Base-by-base conservation (phyloP, 2,888 invertebrate genomes). In the Branchipolynoe longqiensis region DNA sequence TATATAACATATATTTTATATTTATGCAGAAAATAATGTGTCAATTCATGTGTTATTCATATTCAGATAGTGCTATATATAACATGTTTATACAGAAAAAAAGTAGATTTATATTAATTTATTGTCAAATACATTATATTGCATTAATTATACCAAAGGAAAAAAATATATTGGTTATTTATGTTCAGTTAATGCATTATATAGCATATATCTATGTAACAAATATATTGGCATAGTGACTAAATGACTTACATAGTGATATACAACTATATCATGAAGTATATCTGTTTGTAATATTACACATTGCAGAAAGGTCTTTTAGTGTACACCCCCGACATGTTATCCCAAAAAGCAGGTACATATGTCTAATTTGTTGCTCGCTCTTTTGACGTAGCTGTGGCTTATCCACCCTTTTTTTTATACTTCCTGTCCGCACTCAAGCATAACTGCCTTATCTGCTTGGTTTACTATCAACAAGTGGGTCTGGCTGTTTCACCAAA, bases 301-400 rank as follows among this genome's bases (percentile, higher is more conserved):
- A 78, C 54, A 3, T 78, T 78, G 48, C 78, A 78, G 78, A 78
- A 78, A 78, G 78, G 78, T 48, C 41, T 78, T 18, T 12, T 78
- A 48, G 48, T 78, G 22, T 78, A 78, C 33, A 78, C 78, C 14
- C 78, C 78, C 18, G 78, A 78, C 41, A 78, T 78, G 78, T 78
- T 78, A 48, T 48, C 28, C 22, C 28, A 31, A n/a, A n/a, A n/a
- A 78, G 48, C 12, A 78, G 78, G 78, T 78, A 78, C 38, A 36
- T n/a, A 40, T 73, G 36, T 73, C 18, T 41, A 3, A 31, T 18
- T 69, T 12, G 28, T 69, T 69, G 38, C 33, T 25, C 25, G 33
- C 69, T 36, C 12, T 36, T 33, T 69, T 38, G 33, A 14, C 25
- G 36, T 38, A 36, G 12, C 18, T 38, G n/a, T n/a, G n/a, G n/a